Conservation (phyloP, 2,113 vertebrate genomes). For the Synodontis membranacea region DNA sequence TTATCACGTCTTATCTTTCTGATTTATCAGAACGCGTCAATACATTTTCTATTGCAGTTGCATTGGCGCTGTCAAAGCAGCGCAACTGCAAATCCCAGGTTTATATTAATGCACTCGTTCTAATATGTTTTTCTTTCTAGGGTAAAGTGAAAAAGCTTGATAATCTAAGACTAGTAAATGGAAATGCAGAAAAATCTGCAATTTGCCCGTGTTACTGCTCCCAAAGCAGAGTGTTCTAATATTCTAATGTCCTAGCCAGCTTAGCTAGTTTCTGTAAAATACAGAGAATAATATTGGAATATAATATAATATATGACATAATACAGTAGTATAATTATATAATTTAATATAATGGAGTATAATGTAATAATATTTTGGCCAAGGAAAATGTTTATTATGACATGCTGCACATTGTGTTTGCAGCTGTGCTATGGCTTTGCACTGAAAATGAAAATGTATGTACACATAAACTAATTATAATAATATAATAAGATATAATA, state of each 20-base stretch:
- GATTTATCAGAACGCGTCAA: background rate
- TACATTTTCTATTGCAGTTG: background rate
- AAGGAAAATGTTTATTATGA: background rate
- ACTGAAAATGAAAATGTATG: background rate
- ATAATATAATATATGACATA: no score
- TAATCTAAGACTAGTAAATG: background rate
- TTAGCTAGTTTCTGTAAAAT: background rate
- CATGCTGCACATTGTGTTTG: background rate
- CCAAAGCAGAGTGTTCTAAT: background rate
- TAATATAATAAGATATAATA: no score
- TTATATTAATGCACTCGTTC: background rate
- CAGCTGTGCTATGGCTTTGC: background rate
- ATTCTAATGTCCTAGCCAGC: background rate
- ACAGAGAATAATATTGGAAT: background rate
- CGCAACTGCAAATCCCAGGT: background rate
- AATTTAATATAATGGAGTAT: no score
- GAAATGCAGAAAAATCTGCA: background rate
- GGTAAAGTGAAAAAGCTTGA: background rate
- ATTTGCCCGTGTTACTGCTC: background rate
- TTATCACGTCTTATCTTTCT: background rate
- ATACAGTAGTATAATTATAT: no score
- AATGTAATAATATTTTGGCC: background rate
- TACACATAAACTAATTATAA: no score
- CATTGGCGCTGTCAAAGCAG: no score
- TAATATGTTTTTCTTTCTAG: background rate